These are phyloP conservation scores for Melanostoma mellinum DNA, from an alignment of 2,888 invertebrate genomes.

Conservation along the genomic window DNA sequence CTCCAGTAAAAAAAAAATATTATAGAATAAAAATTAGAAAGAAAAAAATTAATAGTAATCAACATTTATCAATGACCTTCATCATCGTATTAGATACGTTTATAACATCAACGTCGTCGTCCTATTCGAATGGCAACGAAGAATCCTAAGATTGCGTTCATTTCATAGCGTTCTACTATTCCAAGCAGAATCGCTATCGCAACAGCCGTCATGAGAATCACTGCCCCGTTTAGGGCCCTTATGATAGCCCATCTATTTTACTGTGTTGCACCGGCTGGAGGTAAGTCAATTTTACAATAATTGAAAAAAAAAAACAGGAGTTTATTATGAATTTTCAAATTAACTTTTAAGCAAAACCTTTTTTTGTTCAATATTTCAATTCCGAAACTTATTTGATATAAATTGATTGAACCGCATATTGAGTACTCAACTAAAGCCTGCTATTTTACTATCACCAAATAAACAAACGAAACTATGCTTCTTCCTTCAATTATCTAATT, in stretches of 20 bases:
- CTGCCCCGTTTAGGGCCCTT: slow-evolving; percentile 80
- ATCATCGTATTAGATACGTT: slow-evolving; percentile 51
- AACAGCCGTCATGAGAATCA: slow-evolving; percentile 81
- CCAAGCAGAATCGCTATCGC: slow-evolving; percentile 66
- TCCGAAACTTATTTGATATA: too few species aligned
- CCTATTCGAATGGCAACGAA: slow-evolving; percentile 73
- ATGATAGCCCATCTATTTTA: slow-evolving; percentile 81
- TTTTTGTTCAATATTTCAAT: too few species aligned
- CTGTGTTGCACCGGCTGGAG: slow-evolving; percentile 81
- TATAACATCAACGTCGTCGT: slow-evolving; percentile 67
- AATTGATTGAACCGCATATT: too few species aligned
- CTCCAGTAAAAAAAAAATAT: slow-evolving; percentile 29
- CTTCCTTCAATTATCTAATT: too few species aligned
- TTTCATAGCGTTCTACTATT: slow-evolving; percentile 71
- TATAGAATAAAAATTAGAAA: slow-evolving; percentile 19
- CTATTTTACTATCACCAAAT: too few species aligned
- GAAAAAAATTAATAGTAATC: slow-evolving; percentile 12
- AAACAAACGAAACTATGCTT: too few species aligned
- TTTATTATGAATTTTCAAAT: too few species aligned
- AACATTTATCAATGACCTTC: slow-evolving; percentile 55
- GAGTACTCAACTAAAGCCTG: too few species aligned
- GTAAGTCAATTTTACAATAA: slow-evolving; percentile 76
- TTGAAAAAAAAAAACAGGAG: too few species aligned
- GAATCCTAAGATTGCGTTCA: slow-evolving; percentile 65
- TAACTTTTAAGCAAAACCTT: too few species aligned